Conservation (phyloP, 2,113 vertebrate species). For the Rousettus leschenaultii region DNA sequence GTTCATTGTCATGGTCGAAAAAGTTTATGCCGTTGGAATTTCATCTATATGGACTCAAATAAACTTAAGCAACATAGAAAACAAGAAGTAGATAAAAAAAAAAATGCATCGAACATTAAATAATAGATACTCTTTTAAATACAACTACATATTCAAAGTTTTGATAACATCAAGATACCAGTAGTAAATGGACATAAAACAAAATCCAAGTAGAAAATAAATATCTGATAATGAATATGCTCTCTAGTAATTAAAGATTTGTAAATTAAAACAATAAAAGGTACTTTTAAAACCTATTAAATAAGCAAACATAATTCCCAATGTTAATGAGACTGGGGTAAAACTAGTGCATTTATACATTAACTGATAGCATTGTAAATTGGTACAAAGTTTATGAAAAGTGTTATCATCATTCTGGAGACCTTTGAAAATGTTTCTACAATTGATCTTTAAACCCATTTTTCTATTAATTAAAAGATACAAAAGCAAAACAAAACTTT, state of each 20-base stretch:
- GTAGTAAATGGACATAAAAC: neutral
- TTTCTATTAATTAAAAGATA: neutral
- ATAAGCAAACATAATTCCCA: constrained; percentile 30
- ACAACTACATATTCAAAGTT: neutral
- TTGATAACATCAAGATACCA: neutral
- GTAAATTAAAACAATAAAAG: constrained; percentile 39
- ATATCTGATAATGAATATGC: constrained; percentile 12
- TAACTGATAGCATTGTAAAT: neutral
- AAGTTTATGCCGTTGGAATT: neutral
- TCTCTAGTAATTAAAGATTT: constrained; percentile 44
- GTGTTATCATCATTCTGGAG: neutral
- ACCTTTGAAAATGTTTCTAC: neutral
- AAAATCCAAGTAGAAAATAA: constrained; percentile 38
- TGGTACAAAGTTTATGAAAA: constrained; percentile 22
- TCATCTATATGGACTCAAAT: neutral
- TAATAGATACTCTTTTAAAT: neutral
- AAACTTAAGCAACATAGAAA: neutral
- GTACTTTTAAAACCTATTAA: constrained; percentile 46
- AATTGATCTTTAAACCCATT: neutral
- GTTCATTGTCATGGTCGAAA: neutral
- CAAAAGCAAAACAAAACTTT: neutral
- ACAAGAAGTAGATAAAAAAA: neutral
- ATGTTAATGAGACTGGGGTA: constrained; percentile 29
- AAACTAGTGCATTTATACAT: neutral
- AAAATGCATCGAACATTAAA: neutral